Evolutionary conservation across 2,888 invertebrate genomes (phyloP), one percentile per base, ranked within the genome.

Genomic region (Drosophila algonquin): DNA sequence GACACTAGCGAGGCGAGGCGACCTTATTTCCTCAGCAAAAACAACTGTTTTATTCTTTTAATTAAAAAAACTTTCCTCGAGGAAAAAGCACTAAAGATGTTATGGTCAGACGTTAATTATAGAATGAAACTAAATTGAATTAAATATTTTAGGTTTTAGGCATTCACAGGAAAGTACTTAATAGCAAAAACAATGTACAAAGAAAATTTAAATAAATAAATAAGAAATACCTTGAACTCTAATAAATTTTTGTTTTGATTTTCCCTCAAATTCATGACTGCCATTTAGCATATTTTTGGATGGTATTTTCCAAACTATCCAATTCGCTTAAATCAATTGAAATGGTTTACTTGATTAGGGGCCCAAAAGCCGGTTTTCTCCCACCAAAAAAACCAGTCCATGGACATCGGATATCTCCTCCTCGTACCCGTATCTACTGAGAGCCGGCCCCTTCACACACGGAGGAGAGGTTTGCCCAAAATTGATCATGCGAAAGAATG

Each of bases 401-500:
- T 62, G 57, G 63, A 63, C 6, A 60, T 62, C 59, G 63, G 24
- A 24, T 24, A 61, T 60, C 70, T 60, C 62, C 64, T 58, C 57
- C 30, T 30, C 30, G 30, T 30, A 30, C 30, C 7, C 30, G 24
- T 16, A 16, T 24, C 61, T 52, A 64, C 52, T 48, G 58, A 50
- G 21, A 21, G 62, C 24, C 47, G 40, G 53, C 50, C 40, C 54
- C 46, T 47, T 56, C 46, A 30, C 16, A 21, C 21, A 72, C 16
- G 18, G 46, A 45, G 40, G 9, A 46, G 46, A 45, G 40, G 14
- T n/a, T 40, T 63, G 68, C 50, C 72, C 67, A 87, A 87, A 87
- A 82, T 69, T 88, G 80, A 88, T 77, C 74, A 86, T 78, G 78
- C 88, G 63, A 88, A 88, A 85, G 86, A 88, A 86, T 67, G 48